Percentiles rank a stretch among this genome's conserved stretches.
Conservation (phyloP, 1,140 invertebrate species). For the Dermatophagoides farinae region DNA sequence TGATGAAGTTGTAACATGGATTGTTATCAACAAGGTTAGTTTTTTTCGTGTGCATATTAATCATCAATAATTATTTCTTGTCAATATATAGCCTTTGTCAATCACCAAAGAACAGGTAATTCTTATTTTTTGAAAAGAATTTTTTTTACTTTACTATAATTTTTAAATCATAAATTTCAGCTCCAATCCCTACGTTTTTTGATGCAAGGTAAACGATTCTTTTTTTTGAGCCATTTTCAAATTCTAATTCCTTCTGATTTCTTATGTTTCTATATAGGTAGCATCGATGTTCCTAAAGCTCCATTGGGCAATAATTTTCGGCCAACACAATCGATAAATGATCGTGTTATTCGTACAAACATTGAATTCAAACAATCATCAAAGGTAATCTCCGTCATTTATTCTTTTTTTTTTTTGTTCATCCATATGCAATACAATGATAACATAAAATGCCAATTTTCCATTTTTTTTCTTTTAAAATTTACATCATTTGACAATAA, state of each 20-base stretch:
- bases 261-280: conserved; percentile 30
- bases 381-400: no score
- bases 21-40: conserved; percentile 61
- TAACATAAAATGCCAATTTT: no score
- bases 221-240: neutral
- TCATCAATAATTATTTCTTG: neutral
- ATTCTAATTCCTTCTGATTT: neutral
- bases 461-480: no score
- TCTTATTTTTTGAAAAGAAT: neutral
- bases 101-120: conserved; percentile 26
- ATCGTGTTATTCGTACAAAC: conserved; percentile 76
- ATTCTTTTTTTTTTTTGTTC: no score
- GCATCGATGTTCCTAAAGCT: conserved; percentile 57
- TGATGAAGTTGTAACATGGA: conserved; percentile 50
- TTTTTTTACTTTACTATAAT: neutral
- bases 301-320: conserved; percentile 79
- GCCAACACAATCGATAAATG: conserved; percentile 65
- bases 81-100: conserved; percentile 32
- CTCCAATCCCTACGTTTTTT: neutral
- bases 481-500: no score
- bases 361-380: conserved; percentile 62
- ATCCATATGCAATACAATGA: no score
- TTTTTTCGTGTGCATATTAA: neutral
- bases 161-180: neutral
- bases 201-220: conserved; percentile 10